Base-by-base conservation (phyloP, 2,888 invertebrate species). In the Gastrophysa polygoni region DNA sequence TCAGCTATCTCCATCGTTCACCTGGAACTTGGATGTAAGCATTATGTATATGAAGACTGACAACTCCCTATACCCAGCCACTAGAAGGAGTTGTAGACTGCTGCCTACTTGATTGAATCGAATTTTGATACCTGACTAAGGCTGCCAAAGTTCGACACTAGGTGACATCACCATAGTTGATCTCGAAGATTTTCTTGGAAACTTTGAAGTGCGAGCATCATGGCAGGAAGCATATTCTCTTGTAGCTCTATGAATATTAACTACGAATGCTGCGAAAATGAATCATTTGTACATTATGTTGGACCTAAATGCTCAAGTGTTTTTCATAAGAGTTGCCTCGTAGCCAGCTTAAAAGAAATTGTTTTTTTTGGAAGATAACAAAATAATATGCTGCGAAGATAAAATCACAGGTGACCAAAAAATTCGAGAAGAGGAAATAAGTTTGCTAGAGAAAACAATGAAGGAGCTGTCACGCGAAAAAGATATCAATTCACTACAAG, bases 281-380 rank as follows among this genome's bases (percentile, higher is more conserved):
- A 47, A 47, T 14, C 47, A 47, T 47, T 47, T 47, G 8, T 47
- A 21, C 47, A 47, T 47, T 47, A 46, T 14, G 6, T 46, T 14
- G n/a, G 46, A 2, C n/a, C 17, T 14, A 7, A 46, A 46, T 46
- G 46, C 14, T 47, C 47, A 5, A 47, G 47, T 47, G 47, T 47
- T 20, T 47, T 18, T 47, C 47, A 47, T 20, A 47, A 47, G 20
- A 46, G 46, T 16, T 46, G 46, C 16, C 6, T 46, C 2, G 7
- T 46, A 18, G 17, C 46, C 14, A 46, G 11, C 7, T 32, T 11
- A 3, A 32, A 44, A 44, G 10, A 44, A 18, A 18, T 5, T 44
- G 7, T 10, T 44, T 44, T 44, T 44, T 44, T 10, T 44, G 16
- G 10, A 44, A 18, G 44, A 5, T 16, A 18, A 16, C 6, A 44